Evolutionary conservation across 2,113 vertebrate genomes (phyloP).

Genomic region (Myrmecobius fasciatus): DNA sequence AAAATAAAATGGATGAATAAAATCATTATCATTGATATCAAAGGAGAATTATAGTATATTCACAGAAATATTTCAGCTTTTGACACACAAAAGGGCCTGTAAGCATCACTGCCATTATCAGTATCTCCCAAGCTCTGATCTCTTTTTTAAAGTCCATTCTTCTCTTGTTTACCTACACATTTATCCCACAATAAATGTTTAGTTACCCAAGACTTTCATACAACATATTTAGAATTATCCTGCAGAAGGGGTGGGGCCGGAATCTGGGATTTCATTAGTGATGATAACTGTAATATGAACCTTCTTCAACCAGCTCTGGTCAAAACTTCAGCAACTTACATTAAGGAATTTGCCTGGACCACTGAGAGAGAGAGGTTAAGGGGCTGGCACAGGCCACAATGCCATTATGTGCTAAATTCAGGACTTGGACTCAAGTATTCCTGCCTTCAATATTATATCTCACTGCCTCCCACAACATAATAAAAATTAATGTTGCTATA

Average conservation of each 20-base stretch:
- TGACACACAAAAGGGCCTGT: background rate
- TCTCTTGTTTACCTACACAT: background rate
- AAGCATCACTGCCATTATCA: background rate
- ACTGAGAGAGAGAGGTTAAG: background rate
- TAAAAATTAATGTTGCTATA: background rate
- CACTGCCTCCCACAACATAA: background rate
- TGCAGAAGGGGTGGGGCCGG: background rate
- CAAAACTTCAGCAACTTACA: background rate
- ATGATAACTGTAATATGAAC: background rate
- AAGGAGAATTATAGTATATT: background rate
- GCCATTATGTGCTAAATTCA: background rate
- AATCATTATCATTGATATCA: background rate
- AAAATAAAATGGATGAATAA: slow-evolving; percentile 28
- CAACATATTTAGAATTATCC: background rate
- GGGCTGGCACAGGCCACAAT: background rate
- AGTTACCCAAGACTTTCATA: background rate
- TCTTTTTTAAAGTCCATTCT: slow-evolving; percentile 9
- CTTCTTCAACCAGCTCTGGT: background rate
- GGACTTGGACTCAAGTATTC: background rate
- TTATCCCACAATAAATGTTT: background rate
- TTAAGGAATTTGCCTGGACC: background rate
- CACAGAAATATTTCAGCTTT: slow-evolving; percentile 10
- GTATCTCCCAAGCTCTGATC: background rate
- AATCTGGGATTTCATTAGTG: background rate
- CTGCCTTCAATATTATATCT: background rate